Conservation (phyloP, 2,113 vertebrate species). For the Sinocyclocheilus anshuiensis region DNA sequence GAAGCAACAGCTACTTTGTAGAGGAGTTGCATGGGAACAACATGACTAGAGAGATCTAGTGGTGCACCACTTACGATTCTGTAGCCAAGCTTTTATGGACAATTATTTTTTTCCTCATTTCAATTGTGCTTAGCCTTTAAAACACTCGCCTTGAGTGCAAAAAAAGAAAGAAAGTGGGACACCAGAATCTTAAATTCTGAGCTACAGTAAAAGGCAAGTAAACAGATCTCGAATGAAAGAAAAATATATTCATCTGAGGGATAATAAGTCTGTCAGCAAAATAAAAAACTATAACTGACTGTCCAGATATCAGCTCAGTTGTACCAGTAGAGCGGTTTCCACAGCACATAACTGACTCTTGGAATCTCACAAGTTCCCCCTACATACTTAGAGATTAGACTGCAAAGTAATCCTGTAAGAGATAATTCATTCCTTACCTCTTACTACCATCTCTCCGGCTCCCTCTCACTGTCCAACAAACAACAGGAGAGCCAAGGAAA, state of each 20-base stretch:
- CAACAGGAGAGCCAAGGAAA: background rate
- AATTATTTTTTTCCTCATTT: constrained; percentile 74
- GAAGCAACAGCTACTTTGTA: constrained; percentile 20
- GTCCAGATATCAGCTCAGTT: background rate
- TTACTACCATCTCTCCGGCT: background rate
- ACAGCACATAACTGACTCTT: background rate
- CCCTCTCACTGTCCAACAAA: background rate
- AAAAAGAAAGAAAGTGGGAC: background rate
- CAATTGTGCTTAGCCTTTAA: constrained; percentile 62
- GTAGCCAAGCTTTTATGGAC: constrained; percentile 73
- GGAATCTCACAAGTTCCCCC: background rate
- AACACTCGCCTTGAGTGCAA: background rate
- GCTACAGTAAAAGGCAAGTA: constrained; percentile 14
- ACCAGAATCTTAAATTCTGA: background rate
- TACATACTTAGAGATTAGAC: background rate
- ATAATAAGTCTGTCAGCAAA: background rate
- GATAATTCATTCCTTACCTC: background rate
- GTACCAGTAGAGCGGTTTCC: background rate
- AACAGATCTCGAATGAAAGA: constrained; percentile 12
- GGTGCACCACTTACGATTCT: constrained; percentile 77
- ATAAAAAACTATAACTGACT: background rate
- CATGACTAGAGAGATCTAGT: constrained; percentile 70
- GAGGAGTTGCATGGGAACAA: constrained; percentile 73
- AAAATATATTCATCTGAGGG: background rate
- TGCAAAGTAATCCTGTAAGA: background rate